Base-by-base conservation (phyloP, 2,888 invertebrate species). In the Drosophila trichaetosa region DNA sequence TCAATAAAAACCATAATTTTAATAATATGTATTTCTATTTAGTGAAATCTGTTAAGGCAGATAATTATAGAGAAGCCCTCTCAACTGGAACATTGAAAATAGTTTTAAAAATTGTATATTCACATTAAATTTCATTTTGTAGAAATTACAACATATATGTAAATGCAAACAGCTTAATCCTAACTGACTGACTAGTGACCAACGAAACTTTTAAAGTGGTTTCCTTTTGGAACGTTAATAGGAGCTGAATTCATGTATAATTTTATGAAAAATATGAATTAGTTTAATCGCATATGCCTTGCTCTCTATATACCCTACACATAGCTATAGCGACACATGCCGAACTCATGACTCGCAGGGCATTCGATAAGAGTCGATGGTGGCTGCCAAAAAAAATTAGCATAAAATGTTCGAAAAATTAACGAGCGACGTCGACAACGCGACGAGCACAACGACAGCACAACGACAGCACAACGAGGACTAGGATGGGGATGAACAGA, bases 321-420 rank as follows among this genome's bases (percentile, higher is more conserved):
- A 76, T 58, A 38, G 36, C 27, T 24, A 21, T 2, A 33, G 76
- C 33, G 53, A 29, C 63, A 66, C 62, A 84, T 71, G 75, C 79
- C 66, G 52, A 63, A 66, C 60, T 66, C 53, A 54, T 73, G 72
- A 57, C 57, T 56, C 49, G 72, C 57, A 63, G 79, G 65, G 69
- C 61, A 66, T 73, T 66, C 56, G 61, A 69, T 66, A 59, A 69
- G 69, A 73, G 62, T 64, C 51, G 67, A 58, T 59, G 73, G 59
- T 38, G 68, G 66, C 61, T 82, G 81, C 64, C 76, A 87, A 83
- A 88, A 76, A 62, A 86, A 90, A 90, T 86, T 86, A 86, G 83
- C 87, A 88, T 88, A 86, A 86, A 78, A 75, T 79, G 73, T 73
- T 76, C 66, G 74, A 76, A 87, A 88, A 77, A 81, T 90, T 83